Evolutionary conservation across 2,113 vertebrate species (phyloP), one percentile per base, ranked within the genome.

Genomic region (Oryzias melastigma): DNA sequence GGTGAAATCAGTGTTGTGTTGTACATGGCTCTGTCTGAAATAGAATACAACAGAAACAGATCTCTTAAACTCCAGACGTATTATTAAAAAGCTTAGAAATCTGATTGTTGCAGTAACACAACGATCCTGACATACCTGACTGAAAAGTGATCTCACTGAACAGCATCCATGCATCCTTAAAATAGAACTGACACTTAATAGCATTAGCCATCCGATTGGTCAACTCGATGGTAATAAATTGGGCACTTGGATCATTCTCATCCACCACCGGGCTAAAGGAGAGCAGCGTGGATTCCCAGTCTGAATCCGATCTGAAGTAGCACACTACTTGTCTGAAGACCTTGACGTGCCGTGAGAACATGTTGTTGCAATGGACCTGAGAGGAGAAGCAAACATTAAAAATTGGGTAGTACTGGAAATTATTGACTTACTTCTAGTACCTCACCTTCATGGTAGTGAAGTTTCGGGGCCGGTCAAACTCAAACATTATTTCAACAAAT

Each of bases 71-170:
- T 0, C 47, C 7, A 41, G 19, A 15, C 1, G 18, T 7, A 19
- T 47, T 35, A 19, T 47, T 35, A 47, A 47, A 8, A 47, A 47
- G 6, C 3, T 47, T 12, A 4, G 19, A 47, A 15, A 47, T 19
- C n/a, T 47, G 12, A 19, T 12, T n/a, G n/a, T 44, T 44, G 3
- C 14, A 44, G 43, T 44, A 44, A 17, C 43, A 44, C 16, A 10
- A 25, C 41, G 25, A 19, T 5, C 61, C 10, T 45, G 45, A 29
- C 87, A 0, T 78, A 99, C 97, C 97, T 80, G 97, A 99, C 84
- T 99, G 96, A 84, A 99, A 99, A 71, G 96, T 98, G 89, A 99
- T 96, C 87, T 99, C 97, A 4, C 97, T 99, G 91, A 99, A 98
- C 94, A 99, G 91, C 94, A 99, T 95, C 97, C 97, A 99, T 46